Conservation (phyloP, 2,888 invertebrate genomes). For the Coleophora deauratella region DNA sequence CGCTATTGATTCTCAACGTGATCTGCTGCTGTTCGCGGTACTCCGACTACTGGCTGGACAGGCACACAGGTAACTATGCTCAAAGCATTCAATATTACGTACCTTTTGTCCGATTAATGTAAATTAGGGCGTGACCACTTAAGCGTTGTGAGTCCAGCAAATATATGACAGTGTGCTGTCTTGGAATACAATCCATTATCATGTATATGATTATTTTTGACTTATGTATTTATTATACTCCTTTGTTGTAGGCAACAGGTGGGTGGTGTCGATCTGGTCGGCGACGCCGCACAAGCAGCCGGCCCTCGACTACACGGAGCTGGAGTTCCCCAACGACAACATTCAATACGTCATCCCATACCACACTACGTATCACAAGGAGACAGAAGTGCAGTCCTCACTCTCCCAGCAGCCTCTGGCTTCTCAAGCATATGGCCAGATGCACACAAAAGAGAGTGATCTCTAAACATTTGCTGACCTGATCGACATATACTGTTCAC, state of each 20-base stretch:
- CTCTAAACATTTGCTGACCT: background rate
- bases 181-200: no score
- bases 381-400: constrained; percentile 39
- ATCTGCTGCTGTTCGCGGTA: constrained; percentile 87
- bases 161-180: no score
- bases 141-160: no score
- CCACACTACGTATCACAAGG: constrained; percentile 32
- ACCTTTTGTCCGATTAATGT: background rate
- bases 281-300: constrained; percentile 88
- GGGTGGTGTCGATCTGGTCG: constrained; percentile 89
- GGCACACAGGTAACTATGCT: constrained; percentile 78
- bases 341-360: constrained; percentile 45
- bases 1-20: constrained; percentile 83
- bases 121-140: background rate
- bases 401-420: constrained; percentile 53
- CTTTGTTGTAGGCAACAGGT: constrained; percentile 81
- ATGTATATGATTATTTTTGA: no score
- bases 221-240: background rate
- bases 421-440: constrained; percentile 73
- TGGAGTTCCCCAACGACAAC: constrained; percentile 65
- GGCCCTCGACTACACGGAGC: constrained; percentile 84
- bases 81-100: background rate
- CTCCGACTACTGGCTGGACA: constrained; percentile 86
- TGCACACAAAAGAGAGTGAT: constrained; percentile 87
- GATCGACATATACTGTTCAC: background rate